phyloP scores from a whole-genome alignment of 37 sponge, comb jelly and placozoan species.

The Hormiphora californensis region DNA sequence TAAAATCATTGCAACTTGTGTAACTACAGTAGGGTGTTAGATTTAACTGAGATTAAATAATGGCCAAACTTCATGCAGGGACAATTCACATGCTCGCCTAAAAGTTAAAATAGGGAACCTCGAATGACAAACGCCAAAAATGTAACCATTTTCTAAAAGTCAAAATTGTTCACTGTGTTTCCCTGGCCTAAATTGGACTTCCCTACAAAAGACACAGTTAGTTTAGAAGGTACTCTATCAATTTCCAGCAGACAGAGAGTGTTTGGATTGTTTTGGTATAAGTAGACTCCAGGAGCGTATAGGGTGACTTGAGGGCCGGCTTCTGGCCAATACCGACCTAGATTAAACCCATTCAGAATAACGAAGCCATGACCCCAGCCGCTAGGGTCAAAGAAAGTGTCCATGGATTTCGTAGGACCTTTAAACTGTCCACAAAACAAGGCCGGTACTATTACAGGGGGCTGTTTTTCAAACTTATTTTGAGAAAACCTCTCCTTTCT shows the following conservation, averaged over 20 bases:
- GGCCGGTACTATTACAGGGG: neutral
- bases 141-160: too few relatives aligned
- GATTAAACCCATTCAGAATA: slow-evolving; percentile 76
- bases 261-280: neutral
- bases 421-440: neutral
- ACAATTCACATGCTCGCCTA: too few relatives aligned
- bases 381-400: slow-evolving; percentile 43
- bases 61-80: too few relatives aligned
- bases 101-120: too few relatives aligned
- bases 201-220: neutral
- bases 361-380: slow-evolving; percentile 83
- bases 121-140: too few relatives aligned
- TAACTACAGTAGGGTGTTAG: too few relatives aligned
- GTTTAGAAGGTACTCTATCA: neutral
- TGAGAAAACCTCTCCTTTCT: neutral
- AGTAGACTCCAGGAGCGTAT: slow-evolving; percentile 67
- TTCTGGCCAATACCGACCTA: slow-evolving; percentile 82
- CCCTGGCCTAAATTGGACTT: too few relatives aligned
- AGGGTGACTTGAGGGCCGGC: slow-evolving; percentile 83
- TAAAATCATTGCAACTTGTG: too few relatives aligned
- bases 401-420: neutral
- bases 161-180: too few relatives aligned
- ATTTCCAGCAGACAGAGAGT: neutral
- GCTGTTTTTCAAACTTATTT: too few relatives aligned
- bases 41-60: too few relatives aligned